Evolutionary conservation across 2,888 invertebrate species (phyloP).

Genomic region (Drosophila greeni): DNA sequence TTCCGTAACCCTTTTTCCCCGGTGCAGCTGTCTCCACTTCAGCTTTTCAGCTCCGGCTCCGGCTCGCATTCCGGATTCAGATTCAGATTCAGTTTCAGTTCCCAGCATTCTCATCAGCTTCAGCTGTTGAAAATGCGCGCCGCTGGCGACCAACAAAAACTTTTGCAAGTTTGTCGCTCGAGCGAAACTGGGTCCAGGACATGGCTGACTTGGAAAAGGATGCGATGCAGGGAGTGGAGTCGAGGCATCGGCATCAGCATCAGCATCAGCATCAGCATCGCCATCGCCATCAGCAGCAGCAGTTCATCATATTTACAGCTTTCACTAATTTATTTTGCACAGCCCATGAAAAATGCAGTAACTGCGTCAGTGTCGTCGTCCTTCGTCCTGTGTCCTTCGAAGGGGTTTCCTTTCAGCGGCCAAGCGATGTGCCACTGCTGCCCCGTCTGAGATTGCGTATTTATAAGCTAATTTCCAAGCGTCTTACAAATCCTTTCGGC

Average conservation of each 20-base stretch:
- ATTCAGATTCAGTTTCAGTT: constrained; percentile 28
- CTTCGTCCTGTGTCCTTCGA: constrained; percentile 22
- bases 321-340: constrained; percentile 67
- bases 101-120: constrained; percentile 30
- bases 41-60: constrained; percentile 49
- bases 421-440: constrained; percentile 25
- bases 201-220: constrained; percentile 32
- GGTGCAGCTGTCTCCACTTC: constrained; percentile 31
- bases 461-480: constrained; percentile 66
- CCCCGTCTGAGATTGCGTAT: constrained; percentile 59
- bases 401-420: constrained; percentile 33
- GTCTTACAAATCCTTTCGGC: constrained; percentile 43
- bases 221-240: constrained; percentile 1
- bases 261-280: background rate
- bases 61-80: constrained; percentile 29
- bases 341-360: constrained; percentile 68
- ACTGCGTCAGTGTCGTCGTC: constrained; percentile 35
- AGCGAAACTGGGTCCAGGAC: constrained; percentile 55
- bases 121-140: constrained; percentile 52
- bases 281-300: constrained; percentile 36
- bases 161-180: constrained; percentile 63
- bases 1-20: constrained; percentile 28
- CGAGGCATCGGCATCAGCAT: constrained; percentile 4
- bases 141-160: constrained; percentile 61
- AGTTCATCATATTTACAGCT: constrained; percentile 71